Evolutionary conservation across 2,113 vertebrate genomes (phyloP).

Genomic region (Sarotherodon lohbergeri): DNA sequence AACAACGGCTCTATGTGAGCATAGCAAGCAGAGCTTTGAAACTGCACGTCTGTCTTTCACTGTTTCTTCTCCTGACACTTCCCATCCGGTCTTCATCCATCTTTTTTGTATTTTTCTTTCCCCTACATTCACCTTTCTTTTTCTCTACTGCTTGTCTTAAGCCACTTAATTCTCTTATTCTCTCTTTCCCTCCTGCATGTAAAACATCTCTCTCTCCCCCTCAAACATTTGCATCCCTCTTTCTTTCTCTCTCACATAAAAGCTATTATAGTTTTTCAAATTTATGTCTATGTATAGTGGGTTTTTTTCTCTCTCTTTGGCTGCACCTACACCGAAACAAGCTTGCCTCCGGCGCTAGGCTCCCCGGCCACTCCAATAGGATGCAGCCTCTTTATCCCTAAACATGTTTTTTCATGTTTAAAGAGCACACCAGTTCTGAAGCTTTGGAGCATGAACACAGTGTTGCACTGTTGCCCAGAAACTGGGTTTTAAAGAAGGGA

Average conservation of each 20-base stretch:
- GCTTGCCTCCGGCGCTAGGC: conserved; percentile 8
- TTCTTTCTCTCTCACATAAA: not conserved
- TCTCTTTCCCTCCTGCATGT: not conserved
- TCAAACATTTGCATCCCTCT: not conserved
- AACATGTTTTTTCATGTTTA: not conserved
- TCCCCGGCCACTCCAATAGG: not conserved
- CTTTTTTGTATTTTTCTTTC: not conserved
- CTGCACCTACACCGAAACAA: not conserved
- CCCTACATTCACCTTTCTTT: not conserved
- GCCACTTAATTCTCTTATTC: not conserved
- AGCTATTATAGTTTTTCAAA: not conserved
- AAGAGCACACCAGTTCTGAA: not conserved
- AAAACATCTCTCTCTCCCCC: not conserved
- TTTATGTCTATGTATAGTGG: not conserved
- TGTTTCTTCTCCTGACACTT: not conserved
- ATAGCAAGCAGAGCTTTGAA: not conserved
- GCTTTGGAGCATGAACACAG: not conserved
- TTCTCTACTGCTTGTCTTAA: not conserved
- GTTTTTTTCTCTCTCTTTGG: not conserved
- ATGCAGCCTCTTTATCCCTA: not conserved
- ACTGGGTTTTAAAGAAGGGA: not conserved
- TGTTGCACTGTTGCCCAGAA: not conserved
- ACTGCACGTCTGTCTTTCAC: not conserved
- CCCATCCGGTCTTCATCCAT: not conserved
- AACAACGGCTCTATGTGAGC: not conserved